These are phyloP conservation scores for Montipora foliosa DNA, from an alignment of 64 coral and sea anemone genomes.

Conservation along the genomic window DNA sequence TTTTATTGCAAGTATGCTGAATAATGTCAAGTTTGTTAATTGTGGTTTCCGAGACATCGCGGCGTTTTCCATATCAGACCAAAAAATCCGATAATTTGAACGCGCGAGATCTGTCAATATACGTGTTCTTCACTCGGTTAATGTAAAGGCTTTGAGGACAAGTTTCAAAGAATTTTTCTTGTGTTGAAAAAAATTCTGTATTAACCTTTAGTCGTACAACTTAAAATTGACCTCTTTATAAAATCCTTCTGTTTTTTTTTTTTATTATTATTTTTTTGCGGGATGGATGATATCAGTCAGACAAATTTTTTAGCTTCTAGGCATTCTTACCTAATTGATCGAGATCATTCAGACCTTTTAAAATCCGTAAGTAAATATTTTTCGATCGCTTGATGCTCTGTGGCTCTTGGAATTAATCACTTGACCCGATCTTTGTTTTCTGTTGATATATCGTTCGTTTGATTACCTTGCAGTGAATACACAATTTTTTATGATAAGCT, in stretches of 20 bases:
- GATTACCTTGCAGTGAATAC: not conserved
- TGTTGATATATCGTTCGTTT: not conserved
- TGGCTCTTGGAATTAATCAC: too few relatives aligned
- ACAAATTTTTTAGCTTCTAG: not conserved
- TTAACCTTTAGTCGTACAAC: not conserved
- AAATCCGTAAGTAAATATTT: not conserved
- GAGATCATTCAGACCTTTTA: not conserved
- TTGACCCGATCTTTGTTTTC: not conserved
- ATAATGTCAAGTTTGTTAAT: not conserved
- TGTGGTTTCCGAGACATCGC: not conserved
- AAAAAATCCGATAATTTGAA: not conserved
- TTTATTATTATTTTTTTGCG: not conserved
- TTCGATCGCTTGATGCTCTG: not conserved
- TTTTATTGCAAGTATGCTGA: not conserved
- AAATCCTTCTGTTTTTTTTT: not conserved
- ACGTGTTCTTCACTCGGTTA: not conserved
- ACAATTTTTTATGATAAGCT: not conserved
- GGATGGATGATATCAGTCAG: not conserved
- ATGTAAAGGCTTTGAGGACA: not conserved
- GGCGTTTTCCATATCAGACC: not conserved
- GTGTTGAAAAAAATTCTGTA: not conserved
- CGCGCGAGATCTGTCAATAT: not conserved
- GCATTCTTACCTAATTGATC: not conserved
- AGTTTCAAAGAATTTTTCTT: not conserved
- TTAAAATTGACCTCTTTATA: not conserved